Base-by-base conservation (phyloP, 1,140 invertebrate genomes). In the Zaprionus ornatus region DNA sequence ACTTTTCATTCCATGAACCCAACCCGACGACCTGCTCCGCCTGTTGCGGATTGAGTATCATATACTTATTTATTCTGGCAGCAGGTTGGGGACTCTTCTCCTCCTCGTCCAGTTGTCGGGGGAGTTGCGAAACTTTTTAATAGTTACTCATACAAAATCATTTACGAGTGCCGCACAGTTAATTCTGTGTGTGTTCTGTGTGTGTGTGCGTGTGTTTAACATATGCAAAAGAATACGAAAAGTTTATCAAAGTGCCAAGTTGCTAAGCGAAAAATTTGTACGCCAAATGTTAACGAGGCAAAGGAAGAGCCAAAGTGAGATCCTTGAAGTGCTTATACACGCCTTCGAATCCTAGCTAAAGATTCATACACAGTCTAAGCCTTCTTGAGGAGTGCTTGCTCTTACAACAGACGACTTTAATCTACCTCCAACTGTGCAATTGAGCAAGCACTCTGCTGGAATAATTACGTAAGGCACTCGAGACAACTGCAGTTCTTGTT, bases 141-240 rank as follows among this genome's bases (percentile, higher is more conserved):
- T 90, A 88, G 85, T 88, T 88, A 67, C 77, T 74, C 85, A 79
- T 82, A 82, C 85, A 84, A 88, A 90, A 90, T 90, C 81, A 88
- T 79, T 88, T 90, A 77, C 71, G 75, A 90, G 80, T 81, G 80
- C 55, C 62, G 42, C 40, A 12, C 55, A 52, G 19, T 64, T 29
- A 70, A 54, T 68, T 50, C 27, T 19, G 27, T 25, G 29, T 57
- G 17, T 42, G 32, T n/a, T n/a, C n/a, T 32, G 52, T 35, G 32
- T 37, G 40, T 59, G 48, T 17, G 9, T 61, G 40, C 42, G 66
- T 69, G 56, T 62, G 23, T 35, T 37, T 17, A 60, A 40, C 45
- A 77, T 59, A 55, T 56, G 74, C 61, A 29, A 54, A 68, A 37
- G 64, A 57, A 45, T 62, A 42, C 21, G 52, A 19, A 74, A 84